Evolutionary conservation across 2,113 vertebrate genomes (phyloP), one percentile per base, ranked within the genome.

Genomic region (Erythrolamprus reginae): DNA sequence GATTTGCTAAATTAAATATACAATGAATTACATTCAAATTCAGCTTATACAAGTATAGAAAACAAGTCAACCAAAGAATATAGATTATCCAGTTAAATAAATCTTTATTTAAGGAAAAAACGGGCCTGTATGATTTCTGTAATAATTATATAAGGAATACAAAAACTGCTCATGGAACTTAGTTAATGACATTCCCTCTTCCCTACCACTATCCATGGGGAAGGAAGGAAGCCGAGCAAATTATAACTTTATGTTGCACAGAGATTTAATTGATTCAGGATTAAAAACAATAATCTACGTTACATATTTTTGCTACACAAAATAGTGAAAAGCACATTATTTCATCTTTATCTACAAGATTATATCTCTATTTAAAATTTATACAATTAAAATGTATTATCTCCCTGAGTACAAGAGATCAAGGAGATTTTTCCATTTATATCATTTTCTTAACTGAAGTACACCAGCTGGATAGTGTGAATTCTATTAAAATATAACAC

Each of bases 1-100:
- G 94, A 82, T 95, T 96, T 86, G 97, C 98, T 98, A 95, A 86
- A 86, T 10, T 38, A 10, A 82, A 92, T 6, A 94, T 9, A 61
- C 33, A 38, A 82, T 38, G 15, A 93, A 92, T 3, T 50, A 45
- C 13, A 45, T 21, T 65, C 42, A 51, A 77, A 90, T 10, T 8
- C 9, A 50, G n/a, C 53, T 61, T 52, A 21, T 17, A 77, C 17
- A 86, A 47, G 61, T 65, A 13, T 52, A 61, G 58, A 47, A 23
- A 51, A 70, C 6, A 86, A 86, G 38, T 19, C 48, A 55, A 58
- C 55, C 82, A 48, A 56, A 58, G n/a, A 19, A 7, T 61, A 84
- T 50, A 3, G 12, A 21, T 61, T 48, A 61, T 61, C 6, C 24
- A 47, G 42, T 42, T 90, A 70, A 82, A 42, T 7, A 33, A n/a